A percentile compares a stretch with the other conserved stretches of the same genome.
Evolutionary conservation across 2,888 invertebrate species (phyloP).

Genomic region (Yponomeuta plumbellus): DNA sequence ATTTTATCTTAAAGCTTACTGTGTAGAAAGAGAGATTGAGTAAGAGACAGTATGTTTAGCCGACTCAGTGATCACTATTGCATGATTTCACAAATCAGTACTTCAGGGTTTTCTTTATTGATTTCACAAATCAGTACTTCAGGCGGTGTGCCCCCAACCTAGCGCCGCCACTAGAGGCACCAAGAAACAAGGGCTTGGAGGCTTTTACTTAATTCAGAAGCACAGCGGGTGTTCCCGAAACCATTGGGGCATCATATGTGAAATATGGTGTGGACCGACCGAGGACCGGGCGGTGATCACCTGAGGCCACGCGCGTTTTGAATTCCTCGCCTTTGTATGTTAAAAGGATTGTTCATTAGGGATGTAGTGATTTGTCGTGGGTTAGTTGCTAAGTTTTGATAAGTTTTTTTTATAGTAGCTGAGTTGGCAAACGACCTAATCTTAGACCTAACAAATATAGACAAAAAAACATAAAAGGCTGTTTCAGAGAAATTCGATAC

Average conservation of each 20-base stretch:
- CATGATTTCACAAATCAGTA: too few species aligned
- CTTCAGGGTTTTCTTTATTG: too few species aligned
- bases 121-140: too few species aligned
- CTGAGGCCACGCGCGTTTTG: slow-evolving; percentile 60
- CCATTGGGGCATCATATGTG: slow-evolving; percentile 62
- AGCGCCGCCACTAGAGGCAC: slow-evolving; percentile 58
- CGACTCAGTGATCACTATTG: too few species aligned
- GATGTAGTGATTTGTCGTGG: neutral
- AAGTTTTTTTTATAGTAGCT: neutral
- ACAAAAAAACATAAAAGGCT: too few species aligned
- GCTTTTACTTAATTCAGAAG: slow-evolving; percentile 85
- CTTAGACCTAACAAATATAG: too few species aligned
- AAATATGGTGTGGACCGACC: slow-evolving; percentile 63
- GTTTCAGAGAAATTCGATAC: too few species aligned
- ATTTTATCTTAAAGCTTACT: too few species aligned
- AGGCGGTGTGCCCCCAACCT: slow-evolving; percentile 34
- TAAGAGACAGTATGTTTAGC: too few species aligned
- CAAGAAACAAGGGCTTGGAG: slow-evolving; percentile 80
- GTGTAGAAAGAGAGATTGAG: too few species aligned
- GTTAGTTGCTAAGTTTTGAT: neutral
- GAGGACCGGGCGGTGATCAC: slow-evolving; percentile 46
- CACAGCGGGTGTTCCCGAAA: slow-evolving; percentile 80
- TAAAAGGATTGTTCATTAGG: slow-evolving; percentile 20
- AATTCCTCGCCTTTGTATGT: slow-evolving; percentile 48
- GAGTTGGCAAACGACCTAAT: too few species aligned